A percentile compares a stretch with the other conserved stretches of the same genome.
These are phyloP conservation scores for Menidia menidia DNA, from an alignment of 2,797 vertebrate species.

Conservation along the genomic window DNA sequence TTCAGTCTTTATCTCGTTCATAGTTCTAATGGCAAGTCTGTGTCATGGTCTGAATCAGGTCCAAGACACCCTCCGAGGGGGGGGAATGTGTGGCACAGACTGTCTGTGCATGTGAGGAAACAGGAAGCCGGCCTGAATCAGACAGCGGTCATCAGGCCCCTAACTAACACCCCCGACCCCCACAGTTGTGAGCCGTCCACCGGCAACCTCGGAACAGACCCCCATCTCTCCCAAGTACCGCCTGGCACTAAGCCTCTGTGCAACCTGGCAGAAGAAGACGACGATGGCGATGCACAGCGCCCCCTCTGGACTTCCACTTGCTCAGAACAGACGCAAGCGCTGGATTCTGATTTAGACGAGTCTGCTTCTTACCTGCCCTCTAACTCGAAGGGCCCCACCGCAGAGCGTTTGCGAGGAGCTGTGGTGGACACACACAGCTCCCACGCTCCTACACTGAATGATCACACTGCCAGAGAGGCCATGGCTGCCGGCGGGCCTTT, in stretches of 20 bases:
- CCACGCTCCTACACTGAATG: conserved; percentile 79
- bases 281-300: conserved; percentile 70
- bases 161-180: conserved; percentile 93
- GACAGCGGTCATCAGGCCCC: conserved; percentile 99
- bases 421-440: conserved; percentile 86
- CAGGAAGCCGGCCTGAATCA: conserved; percentile 98
- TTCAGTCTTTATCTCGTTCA: conserved; percentile 96
- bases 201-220: conserved; percentile 88
- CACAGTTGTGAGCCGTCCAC: conserved; percentile 79
- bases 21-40: conserved; percentile 99
- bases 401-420: conserved; percentile 84
- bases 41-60: conserved; percentile 99
- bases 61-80: conserved; percentile 95
- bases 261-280: conserved; percentile 89
- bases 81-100: conserved; percentile 98
- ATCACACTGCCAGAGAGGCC: conserved; percentile 68
- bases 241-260: conserved; percentile 90
- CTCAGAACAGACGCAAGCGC: conserved; percentile 81
- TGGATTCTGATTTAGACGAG: conserved; percentile 78
- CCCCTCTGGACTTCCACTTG: conserved; percentile 74
- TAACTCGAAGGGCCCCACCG: conserved; percentile 73
- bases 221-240: conserved; percentile 88
- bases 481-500: conserved; percentile 74
- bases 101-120: conserved; percentile 99
- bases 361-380: conserved; percentile 83